Evolutionary conservation across 2,113 vertebrate genomes (phyloP).

Genomic region (Epinephelus cyanopodus): DNA sequence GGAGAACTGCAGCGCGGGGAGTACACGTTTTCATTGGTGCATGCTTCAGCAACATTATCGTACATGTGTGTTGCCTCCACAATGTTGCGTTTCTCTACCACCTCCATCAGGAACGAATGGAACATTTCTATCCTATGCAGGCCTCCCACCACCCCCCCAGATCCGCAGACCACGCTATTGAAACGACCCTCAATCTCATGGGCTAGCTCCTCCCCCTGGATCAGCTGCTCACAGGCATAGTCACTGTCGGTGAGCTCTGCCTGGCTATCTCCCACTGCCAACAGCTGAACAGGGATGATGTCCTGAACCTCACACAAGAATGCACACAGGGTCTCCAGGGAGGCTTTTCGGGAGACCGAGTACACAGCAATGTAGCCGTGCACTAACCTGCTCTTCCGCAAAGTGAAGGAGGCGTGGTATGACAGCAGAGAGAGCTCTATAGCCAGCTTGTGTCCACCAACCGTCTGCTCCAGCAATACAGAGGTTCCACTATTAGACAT

Average conservation of each 20-base stretch:
- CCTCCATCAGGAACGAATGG: conserved; percentile 92
- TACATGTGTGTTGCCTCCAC: conserved; percentile 96
- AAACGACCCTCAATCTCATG: conserved; percentile 95
- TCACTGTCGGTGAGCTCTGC: conserved; percentile 89
- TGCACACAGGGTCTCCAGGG: conserved; percentile 93
- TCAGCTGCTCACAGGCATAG: conserved; percentile 90
- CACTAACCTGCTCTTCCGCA: conserved; percentile 92
- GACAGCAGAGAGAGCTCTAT: conserved; percentile 93
- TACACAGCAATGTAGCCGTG: conserved; percentile 96
- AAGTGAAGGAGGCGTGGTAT: conserved; percentile 93
- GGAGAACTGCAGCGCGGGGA: conserved; percentile 94
- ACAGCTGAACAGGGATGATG: conserved; percentile 93
- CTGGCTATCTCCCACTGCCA: conserved; percentile 90
- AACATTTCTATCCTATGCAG: conserved; percentile 92
- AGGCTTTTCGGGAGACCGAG: conserved; percentile 90
- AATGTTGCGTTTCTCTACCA: conserved; percentile 92
- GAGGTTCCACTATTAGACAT: conserved; percentile 87
- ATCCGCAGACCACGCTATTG: conserved; percentile 86
- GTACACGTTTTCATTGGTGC: conserved; percentile 90
- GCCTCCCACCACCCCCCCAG: conserved; percentile 84
- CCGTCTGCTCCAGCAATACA: conserved; percentile 89
- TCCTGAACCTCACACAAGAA: conserved; percentile 97
- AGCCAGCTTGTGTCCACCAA: conserved; percentile 88
- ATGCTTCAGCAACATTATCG: conserved; percentile 92
- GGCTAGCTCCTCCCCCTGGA: conserved; percentile 95